A percentile compares a stretch with the other conserved stretches of the same genome.
Evolutionary conservation across 53 echinoderm and acorn worm genomes (phyloP).

Genomic region (Luidia sarsii): DNA sequence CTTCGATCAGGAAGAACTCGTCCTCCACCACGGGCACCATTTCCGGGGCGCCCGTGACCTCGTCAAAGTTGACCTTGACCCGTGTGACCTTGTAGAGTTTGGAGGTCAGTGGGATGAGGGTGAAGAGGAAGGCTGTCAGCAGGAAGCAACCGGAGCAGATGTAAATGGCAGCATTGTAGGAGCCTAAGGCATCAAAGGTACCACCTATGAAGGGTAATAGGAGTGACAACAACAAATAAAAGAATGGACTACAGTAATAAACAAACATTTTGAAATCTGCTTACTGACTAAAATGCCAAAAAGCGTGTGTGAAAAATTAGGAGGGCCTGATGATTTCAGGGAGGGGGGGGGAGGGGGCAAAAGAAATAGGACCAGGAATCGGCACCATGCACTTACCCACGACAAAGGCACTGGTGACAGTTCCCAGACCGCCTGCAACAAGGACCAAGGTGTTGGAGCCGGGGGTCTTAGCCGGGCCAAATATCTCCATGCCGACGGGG

Average conservation of each 20-base stretch:
- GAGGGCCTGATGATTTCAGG: too few species aligned
- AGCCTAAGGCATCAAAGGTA: conserved; percentile 25
- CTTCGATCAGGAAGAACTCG: conserved; percentile 18
- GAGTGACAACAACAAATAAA: too few species aligned
- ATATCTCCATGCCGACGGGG: conserved; percentile 43
- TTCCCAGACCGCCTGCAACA: conserved; percentile 32
- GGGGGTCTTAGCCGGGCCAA: conserved; percentile 37
- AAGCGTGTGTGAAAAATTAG: too few species aligned
- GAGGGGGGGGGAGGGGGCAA: too few species aligned
- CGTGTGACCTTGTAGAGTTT: conserved; percentile 20
- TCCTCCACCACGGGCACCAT: conserved; percentile 31
- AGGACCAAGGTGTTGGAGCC: conserved; percentile 26
- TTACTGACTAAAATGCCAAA: too few species aligned
- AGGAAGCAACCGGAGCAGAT: conserved; percentile 32
- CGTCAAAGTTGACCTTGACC: conserved; percentile 18
- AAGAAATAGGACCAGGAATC: too few species aligned
- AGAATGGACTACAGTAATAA: too few species aligned
- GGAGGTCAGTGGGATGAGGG: conserved; percentile 26
- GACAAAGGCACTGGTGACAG: conserved; percentile 20
- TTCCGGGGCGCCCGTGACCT: conserved; percentile 24
- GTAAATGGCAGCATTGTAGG: conserved; percentile 34
- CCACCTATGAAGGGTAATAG: conserved; percentile 5
- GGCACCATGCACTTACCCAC: conserved; percentile 45
- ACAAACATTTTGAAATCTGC: too few species aligned
- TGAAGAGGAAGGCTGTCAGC: conserved; percentile 3